Evolutionary conservation across 2,888 invertebrate genomes (phyloP).

Genomic region (Zootermopsis nevadensis): DNA sequence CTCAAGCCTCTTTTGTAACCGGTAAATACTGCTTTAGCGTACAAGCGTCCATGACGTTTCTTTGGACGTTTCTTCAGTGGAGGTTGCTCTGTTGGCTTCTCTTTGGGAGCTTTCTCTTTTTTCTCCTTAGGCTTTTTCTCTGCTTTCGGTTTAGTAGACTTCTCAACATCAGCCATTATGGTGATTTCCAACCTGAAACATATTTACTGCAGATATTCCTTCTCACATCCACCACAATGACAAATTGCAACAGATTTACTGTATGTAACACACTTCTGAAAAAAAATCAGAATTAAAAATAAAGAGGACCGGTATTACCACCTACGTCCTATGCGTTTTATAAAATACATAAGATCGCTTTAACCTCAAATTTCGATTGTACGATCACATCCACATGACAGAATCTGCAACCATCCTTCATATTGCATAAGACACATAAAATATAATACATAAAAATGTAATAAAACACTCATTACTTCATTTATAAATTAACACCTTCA

Average conservation of each 20-base stretch:
- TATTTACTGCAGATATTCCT: no score
- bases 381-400: neutral
- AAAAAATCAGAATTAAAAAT: no score
- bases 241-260: no score
- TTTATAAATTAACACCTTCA: neutral
- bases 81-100: constrained; percentile 50
- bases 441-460: neutral
- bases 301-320: no score
- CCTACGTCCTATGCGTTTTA: no score
- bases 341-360: no score
- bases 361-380: no score
- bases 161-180: constrained; percentile 52
- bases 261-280: no score
- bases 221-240: no score
- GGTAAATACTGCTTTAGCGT: constrained; percentile 97
- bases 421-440: neutral
- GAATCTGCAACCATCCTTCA: neutral
- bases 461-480: neutral
- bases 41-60: constrained; percentile 85
- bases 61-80: constrained; percentile 64
- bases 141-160: constrained; percentile 48
- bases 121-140: constrained; percentile 55
- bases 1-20: constrained; percentile 95
- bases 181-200: no score
- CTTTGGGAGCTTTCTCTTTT: constrained; percentile 52